phyloP scores from a whole-genome alignment of 2,888 invertebrate genomes.

The Idaea straminata region DNA sequence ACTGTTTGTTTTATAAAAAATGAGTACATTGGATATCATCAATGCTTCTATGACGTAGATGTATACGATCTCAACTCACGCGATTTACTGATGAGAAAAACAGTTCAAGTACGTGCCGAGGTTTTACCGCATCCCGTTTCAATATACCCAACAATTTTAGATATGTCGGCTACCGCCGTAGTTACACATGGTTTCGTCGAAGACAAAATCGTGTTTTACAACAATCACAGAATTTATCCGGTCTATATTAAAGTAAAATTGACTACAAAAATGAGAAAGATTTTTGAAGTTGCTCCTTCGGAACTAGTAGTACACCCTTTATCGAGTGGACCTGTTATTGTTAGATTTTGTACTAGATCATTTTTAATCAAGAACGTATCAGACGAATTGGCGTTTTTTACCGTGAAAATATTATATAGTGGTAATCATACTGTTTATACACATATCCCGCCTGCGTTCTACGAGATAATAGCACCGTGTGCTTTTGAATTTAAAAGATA shows the following conservation, averaged over 20 bases:
- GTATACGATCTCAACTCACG: conserved; percentile 44
- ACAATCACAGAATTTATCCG: conserved; percentile 47
- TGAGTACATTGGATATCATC: conserved; percentile 58
- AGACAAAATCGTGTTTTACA: conserved; percentile 49
- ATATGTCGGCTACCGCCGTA: conserved; percentile 50
- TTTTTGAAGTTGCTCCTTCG: conserved; percentile 54
- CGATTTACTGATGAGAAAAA: conserved; percentile 40
- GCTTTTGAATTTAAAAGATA: conserved; percentile 44
- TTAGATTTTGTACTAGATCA: conserved; percentile 48
- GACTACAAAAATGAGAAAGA: conserved; percentile 54
- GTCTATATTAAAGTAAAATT: conserved; percentile 53
- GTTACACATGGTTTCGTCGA: conserved; percentile 51
- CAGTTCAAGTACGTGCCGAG: conserved; percentile 53
- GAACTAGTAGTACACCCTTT: conserved; percentile 39
- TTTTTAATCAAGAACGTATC: conserved; percentile 19
- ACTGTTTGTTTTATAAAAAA: conserved; percentile 53
- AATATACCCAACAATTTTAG: conserved; percentile 54
- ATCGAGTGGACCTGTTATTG: conserved; percentile 39
- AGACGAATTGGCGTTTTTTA: conserved; percentile 55
- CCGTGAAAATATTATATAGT: conserved; percentile 52
- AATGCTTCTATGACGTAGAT: conserved; percentile 53
- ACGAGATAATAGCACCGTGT: conserved; percentile 62
- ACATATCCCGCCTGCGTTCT: conserved; percentile 56
- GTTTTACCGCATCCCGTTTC: conserved; percentile 56
- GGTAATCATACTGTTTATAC: conserved; percentile 48